Evolutionary conservation across 92 coral and sea anemone species (phyloP).

Genomic region (Muricea muricata): DNA sequence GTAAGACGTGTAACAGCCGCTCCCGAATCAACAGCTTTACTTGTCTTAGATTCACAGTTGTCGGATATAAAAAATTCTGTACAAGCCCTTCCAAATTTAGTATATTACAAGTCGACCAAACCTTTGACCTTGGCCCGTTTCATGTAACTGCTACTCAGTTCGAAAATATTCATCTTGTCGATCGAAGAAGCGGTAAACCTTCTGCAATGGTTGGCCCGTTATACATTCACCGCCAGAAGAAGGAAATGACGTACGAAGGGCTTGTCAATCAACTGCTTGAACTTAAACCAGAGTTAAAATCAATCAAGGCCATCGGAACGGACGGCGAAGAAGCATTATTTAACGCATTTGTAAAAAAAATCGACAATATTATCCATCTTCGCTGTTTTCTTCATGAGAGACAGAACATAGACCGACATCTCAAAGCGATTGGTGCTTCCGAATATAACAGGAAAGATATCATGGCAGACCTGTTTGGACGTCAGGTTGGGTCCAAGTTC

Average conservation of each 20-base stretch:
- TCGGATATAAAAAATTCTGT: slow-evolving; percentile 44
- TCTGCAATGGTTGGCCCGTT: slow-evolving; percentile 66
- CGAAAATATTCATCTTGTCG: slow-evolving; percentile 46
- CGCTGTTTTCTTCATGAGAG: too few relatives aligned
- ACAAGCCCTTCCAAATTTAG: slow-evolving; percentile 48
- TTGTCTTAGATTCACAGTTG: slow-evolving; percentile 55
- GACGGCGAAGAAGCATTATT: slow-evolving; percentile 53
- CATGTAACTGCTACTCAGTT: slow-evolving; percentile 64
- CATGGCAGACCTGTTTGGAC: too few relatives aligned
- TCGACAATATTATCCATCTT: too few relatives aligned
- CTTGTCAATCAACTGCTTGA: slow-evolving; percentile 55
- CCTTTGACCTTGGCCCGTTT: slow-evolving; percentile 58
- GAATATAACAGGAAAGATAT: too few relatives aligned
- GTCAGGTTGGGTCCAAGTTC: too few relatives aligned
- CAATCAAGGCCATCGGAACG: slow-evolving; percentile 59
- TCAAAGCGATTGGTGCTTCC: too few relatives aligned
- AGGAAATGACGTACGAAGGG: too few relatives aligned
- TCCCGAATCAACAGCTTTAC: slow-evolving; percentile 62
- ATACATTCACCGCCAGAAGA: slow-evolving; percentile 53
- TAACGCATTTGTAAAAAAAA: slow-evolving; percentile 47
- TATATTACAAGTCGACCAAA: slow-evolving; percentile 55
- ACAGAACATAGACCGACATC: too few relatives aligned
- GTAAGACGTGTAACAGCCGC: slow-evolving; percentile 63
- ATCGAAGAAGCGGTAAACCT: slow-evolving; percentile 51
- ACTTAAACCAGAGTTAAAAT: slow-evolving; percentile 30